These are phyloP conservation scores for Remorina albescens DNA, from an alignment of 2,797 vertebrate genomes.

Conservation along the genomic window DNA sequence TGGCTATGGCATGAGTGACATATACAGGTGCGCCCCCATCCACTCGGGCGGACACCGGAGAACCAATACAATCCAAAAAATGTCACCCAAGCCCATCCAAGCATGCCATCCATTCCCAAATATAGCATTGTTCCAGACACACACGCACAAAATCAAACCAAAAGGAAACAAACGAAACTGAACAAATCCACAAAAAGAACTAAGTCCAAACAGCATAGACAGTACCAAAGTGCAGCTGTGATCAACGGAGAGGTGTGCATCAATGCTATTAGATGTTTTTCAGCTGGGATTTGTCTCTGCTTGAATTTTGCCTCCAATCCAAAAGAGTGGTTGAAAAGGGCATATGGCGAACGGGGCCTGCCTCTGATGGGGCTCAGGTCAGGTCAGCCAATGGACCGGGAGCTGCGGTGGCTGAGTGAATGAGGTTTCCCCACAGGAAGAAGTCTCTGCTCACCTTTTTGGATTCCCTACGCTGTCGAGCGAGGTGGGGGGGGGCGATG, in stretches of 20 bases:
- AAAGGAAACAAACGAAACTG: slow-evolving; percentile 69
- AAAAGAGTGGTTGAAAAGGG: slow-evolving; percentile 42
- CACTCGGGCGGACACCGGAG: slow-evolving; percentile 75
- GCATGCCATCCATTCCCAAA: slow-evolving; percentile 82
- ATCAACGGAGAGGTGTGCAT: slow-evolving; percentile 74
- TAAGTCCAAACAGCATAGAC: slow-evolving; percentile 75
- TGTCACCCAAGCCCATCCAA: slow-evolving; percentile 83
- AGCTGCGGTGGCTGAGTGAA: slow-evolving; percentile 80
- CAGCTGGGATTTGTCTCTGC: slow-evolving; percentile 58
- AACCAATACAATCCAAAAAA: slow-evolving; percentile 79
- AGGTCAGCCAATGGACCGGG: slow-evolving; percentile 77
- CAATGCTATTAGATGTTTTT: slow-evolving; percentile 80
- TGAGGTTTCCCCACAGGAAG: slow-evolving; percentile 77
- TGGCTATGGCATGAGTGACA: slow-evolving; percentile 80
- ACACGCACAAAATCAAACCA: slow-evolving; percentile 66
- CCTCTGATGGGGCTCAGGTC: slow-evolving; percentile 63
- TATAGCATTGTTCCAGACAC: slow-evolving; percentile 78
- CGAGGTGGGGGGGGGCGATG: too few relatives aligned
- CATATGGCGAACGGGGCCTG: slow-evolving; percentile 34
- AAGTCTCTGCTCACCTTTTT: slow-evolving; percentile 72
- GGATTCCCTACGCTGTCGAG: slow-evolving; percentile 34
- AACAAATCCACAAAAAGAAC: slow-evolving; percentile 77
- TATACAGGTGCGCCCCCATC: slow-evolving; percentile 76
- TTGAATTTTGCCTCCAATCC: slow-evolving; percentile 61
- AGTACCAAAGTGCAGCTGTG: slow-evolving; percentile 77